Conservation (phyloP, 2,113 vertebrate genomes). For the Penelope pileata region DNA sequence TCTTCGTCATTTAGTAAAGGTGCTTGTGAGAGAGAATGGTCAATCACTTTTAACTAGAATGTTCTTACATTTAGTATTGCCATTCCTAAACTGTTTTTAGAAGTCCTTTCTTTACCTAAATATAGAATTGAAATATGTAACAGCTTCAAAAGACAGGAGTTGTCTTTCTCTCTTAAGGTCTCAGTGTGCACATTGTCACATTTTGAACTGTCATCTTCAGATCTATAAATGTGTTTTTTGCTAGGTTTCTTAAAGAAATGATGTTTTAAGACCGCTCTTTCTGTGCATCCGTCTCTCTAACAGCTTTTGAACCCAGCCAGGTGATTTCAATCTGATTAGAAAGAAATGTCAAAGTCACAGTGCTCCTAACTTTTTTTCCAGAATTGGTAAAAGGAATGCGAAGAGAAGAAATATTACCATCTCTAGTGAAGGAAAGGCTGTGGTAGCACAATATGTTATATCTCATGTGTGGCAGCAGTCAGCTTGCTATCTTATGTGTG, state of each 20-base stretch:
- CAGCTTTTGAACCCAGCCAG: neutral
- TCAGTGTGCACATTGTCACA: neutral
- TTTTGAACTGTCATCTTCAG: neutral
- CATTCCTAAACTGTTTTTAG: neutral
- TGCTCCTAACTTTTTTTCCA: fast-evolving
- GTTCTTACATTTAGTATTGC: neutral
- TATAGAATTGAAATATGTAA: neutral
- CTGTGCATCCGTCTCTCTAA: neutral
- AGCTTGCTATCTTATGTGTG: neutral
- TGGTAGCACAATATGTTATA: neutral
- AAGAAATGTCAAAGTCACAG: neutral
- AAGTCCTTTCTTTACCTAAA: neutral
- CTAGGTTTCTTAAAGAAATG: neutral
- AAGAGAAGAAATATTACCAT: neutral
- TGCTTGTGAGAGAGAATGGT: neutral
- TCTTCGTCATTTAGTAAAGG: neutral
- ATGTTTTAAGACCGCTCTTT: neutral
- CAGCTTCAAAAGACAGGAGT: neutral
- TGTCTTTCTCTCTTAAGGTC: neutral
- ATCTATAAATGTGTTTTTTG: neutral
- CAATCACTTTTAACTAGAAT: neutral
- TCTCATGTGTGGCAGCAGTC: neutral
- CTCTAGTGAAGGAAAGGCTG: neutral
- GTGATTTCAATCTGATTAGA: neutral
- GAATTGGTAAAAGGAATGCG: neutral